Evolutionary conservation across 2,888 invertebrate genomes (phyloP), one percentile per base, ranked within the genome.

Genomic region (Nysson spinosus): DNA sequence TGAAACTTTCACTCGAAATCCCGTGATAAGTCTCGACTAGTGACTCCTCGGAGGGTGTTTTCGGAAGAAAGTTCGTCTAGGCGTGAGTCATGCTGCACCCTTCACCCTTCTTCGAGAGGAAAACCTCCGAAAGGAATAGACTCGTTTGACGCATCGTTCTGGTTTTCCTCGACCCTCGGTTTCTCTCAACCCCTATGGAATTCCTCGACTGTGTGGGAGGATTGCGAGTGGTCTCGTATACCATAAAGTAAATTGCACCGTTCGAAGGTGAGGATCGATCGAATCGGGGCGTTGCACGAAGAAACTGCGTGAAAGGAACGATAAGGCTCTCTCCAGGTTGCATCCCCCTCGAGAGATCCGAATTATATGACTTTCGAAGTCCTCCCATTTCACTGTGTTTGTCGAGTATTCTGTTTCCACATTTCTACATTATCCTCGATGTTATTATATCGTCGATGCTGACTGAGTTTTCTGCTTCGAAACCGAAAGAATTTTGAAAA

Each of bases 251-350:
- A 69, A 73, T 73, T 58, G 61, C 62, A 67, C 44, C 62, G 64
- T 42, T 60, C 72, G 68, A 76, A 79, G 76, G 75, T 74, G 72
- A 80, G 72, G 78, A 82, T 82, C 82, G 81, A 82, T 81, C 73
- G 80, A 78, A 78, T 78, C 79, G 52, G 79, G 82, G 78, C 80
- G 75, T 81, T 80, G 79, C 81, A 71, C 68, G 67, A 61, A 65
- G 61, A 69, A 67, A 44, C 56, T 56, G 55, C 62, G 58, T 50
- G 49, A 63, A 58, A 58, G 60, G 46, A 51, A 40, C 50, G 64
- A 71, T 51, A 66, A 52, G 51, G 42, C 63, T 52, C 9, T 37
- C 26, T 14, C 26, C 51, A 51, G 26, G 58, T 63, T 73, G 73
- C 75, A 72, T 61, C 61, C 61, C n/a, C 65, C 66, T 47, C 52